phyloP scores from a whole-genome alignment of 2,113 vertebrate genomes.

The Phasianus colchicus region DNA sequence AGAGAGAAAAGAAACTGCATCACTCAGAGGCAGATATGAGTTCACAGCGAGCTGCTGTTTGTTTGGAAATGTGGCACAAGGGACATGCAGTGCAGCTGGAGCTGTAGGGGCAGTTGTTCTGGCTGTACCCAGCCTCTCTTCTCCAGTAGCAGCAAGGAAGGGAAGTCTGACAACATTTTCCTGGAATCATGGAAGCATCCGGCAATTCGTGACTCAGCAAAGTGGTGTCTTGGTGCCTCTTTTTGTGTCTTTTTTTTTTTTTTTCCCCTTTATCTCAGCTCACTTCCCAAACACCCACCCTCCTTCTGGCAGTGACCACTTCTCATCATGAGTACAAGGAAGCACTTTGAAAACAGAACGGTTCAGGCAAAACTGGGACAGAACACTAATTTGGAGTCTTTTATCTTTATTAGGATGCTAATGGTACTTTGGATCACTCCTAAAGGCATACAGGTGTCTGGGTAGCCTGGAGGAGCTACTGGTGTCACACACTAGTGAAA shows the following conservation, averaged over 20 bases:
- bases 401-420: background rate
- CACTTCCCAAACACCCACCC: background rate
- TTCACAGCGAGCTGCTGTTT: background rate
- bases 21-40: background rate
- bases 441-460: rapidly evolving
- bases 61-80: rapidly evolving
- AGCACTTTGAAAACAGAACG: background rate
- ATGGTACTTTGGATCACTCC: background rate
- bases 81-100: background rate
- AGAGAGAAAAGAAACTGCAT: background rate
- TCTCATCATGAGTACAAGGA: background rate
- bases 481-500: background rate
- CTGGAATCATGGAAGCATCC: background rate
- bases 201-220: background rate
- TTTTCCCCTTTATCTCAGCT: background rate
- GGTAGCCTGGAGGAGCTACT: background rate
- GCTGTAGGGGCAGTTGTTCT: rapidly evolving
- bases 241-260: background rate
- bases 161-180: background rate
- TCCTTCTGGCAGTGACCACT: background rate
- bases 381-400: background rate
- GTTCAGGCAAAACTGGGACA: background rate
- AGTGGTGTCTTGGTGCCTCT: background rate
- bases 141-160: background rate
- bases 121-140: rapidly evolving